phyloP scores from a whole-genome alignment of 2,113 vertebrate genomes.

The Nicator chloris region DNA sequence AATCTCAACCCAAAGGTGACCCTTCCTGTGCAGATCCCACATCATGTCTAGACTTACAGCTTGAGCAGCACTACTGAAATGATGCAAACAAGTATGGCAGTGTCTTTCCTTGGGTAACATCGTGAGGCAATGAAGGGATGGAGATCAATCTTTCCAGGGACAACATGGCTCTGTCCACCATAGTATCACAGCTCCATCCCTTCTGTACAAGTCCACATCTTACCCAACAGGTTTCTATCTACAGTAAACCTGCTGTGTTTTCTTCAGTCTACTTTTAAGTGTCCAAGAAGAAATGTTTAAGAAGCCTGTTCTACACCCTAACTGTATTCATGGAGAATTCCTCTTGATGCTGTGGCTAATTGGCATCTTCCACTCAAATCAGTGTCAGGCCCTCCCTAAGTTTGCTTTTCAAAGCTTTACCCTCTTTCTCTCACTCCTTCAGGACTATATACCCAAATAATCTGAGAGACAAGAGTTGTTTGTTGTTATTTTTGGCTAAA shows the following conservation, averaged over 20 bases:
- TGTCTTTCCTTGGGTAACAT: not conserved
- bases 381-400: not conserved
- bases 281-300: not conserved
- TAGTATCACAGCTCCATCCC: not conserved
- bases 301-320: not conserved
- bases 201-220: no score
- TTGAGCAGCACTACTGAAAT: not conserved
- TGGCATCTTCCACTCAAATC: not conserved
- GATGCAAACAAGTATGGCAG: not conserved
- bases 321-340: not conserved
- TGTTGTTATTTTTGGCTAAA: not conserved
- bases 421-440: not conserved
- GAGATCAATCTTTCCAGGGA: not conserved
- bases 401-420: not conserved
- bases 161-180: not conserved
- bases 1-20: not conserved
- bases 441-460: not conserved
- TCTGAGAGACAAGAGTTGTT: fast-evolving
- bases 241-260: not conserved
- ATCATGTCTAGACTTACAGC: not conserved
- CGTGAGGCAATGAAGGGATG: not conserved
- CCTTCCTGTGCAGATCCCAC: not conserved
- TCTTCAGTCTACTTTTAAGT: not conserved
- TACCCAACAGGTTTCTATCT: not conserved
- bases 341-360: not conserved